Evolutionary conservation across 1,140 invertebrate genomes (phyloP).

Genomic region (Drosophila baimaii): DNA sequence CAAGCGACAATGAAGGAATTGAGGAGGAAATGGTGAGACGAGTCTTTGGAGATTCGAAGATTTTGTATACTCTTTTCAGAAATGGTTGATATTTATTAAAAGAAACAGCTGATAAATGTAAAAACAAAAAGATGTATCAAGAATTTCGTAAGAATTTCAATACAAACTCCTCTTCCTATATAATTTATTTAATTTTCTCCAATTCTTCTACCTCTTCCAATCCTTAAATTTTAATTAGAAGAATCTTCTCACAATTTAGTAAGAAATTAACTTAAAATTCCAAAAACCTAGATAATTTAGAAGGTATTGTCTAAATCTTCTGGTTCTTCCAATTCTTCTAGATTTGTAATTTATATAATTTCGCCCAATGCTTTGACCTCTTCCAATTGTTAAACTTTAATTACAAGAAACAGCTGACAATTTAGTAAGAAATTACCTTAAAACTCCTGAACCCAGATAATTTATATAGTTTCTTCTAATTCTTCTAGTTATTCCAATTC

Average conservation of each 20-base stretch:
- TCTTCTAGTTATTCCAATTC: neutral
- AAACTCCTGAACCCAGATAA: no score
- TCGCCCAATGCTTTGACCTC: neutral
- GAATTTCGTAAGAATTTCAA: neutral
- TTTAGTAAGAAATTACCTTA: no score
- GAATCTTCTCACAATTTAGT: no score
- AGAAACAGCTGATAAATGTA: neutral
- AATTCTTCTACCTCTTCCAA: neutral
- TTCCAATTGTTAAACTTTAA: neutral
- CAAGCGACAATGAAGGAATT: slow-evolving; percentile 39
- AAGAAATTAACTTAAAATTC: no score
- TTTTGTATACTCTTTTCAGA: slow-evolving; percentile 9
- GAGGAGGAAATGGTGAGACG: slow-evolving; percentile 9
- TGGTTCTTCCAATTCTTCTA: neutral
- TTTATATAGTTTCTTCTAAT: neutral
- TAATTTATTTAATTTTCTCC: neutral
- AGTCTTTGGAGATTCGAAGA: neutral
- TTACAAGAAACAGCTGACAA: no score
- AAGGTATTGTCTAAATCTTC: neutral
- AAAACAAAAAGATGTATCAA: no score
- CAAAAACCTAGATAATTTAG: fast-evolving
- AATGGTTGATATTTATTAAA: neutral
- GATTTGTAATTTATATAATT: neutral
- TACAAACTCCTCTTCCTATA: fast-evolving
- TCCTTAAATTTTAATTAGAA: neutral